Base-by-base conservation (phyloP, 2,113 vertebrate species). In the Tetrao urogallus region DNA sequence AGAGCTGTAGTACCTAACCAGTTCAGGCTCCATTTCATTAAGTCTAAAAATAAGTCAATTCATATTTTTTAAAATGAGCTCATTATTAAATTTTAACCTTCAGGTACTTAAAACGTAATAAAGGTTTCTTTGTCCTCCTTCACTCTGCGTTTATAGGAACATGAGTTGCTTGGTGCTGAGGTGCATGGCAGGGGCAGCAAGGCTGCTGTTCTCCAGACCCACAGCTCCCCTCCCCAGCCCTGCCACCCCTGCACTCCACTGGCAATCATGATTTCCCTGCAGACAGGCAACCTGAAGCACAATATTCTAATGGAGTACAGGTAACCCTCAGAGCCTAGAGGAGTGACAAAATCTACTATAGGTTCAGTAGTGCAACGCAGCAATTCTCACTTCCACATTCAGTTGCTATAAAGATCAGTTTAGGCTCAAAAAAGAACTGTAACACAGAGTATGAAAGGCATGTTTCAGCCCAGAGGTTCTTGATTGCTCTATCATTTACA, bases 281-380 rank as follows among this genome's bases (percentile, higher is more conserved):
- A 56, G 32, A 66, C 13, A 7, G 81, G 21, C 52, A 64, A 64
- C 1, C 42, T 43, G 28, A 42, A 72, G 57, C 40, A 12, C 8
- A 1, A 0, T 20, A 38, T 50, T 73, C 73, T 38, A 54, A 52
- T 8, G 6, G 21, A 63, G 40, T 19, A 38, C 3, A 0, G 15
- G 27, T 14, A 70, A 54, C 12, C 6, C 32, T 56, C 27, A 48
- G 48, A 86, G 65, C 22, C 43, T 28, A 28, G 54, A 50, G 56
- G 45, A 0, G 0, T 38, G n/a, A 69, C 63, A 85, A 77, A n/a
- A 10, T 42, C 71, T 77, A 67, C 25, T 15, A 20, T 8, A 24
- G 70, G 18, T 82, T 76, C 48, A 48, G 13, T 8, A 66, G n/a
- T 25, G 24, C 54, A 43, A 83, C 78, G 34, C 30, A 63, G 48